Evolutionary conservation across 2,888 invertebrate genomes (phyloP), one percentile per base, ranked within the genome.

Genomic region (Dyspetes luteomarginatus): DNA sequence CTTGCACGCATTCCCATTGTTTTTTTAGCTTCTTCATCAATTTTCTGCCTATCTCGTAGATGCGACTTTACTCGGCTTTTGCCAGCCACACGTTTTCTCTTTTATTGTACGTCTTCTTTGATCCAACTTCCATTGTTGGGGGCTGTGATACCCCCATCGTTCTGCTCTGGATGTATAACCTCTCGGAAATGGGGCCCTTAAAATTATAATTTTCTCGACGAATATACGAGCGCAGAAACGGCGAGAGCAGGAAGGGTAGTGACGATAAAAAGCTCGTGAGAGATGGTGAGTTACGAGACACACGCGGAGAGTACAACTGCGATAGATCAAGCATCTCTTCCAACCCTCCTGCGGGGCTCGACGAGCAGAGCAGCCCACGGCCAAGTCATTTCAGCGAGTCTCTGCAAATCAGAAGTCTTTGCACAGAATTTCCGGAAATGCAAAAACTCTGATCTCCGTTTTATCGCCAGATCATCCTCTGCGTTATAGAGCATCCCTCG

Each of bases 121-220:
- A n/a, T n/a, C n/a, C n/a, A n/a, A n/a, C n/a, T n/a, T n/a, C n/a
- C n/a, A n/a, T n/a, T n/a, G n/a, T n/a, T n/a, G n/a, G n/a, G n/a
- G n/a, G n/a, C n/a, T n/a, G n/a, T n/a, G n/a, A n/a, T n/a, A n/a
- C n/a, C n/a, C n/a, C n/a, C n/a, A n/a, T n/a, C n/a, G n/a, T n/a
- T n/a, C n/a, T n/a, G n/a, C n/a, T n/a, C n/a, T n/a, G n/a, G 7
- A 3, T 30, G 30, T 55, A 50, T 69, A 73, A 75, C 58, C 28
- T 62, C 45, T 48, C 71, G 78, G 76, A 72, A 78, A 82, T 72
- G 75, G 60, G 76, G 28, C 55, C 68, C 75, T 78, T 55, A 72
- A 82, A 82, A 82, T 68, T 55, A 82, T 78, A 78, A 82, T 78
- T 82, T 69, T 26, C 7, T 36, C 28, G 28, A 43, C 24, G 43